These are phyloP conservation scores for Dendropsophus ebraccatus DNA, from an alignment of 2,113 vertebrate genomes.

Conservation along the genomic window DNA sequence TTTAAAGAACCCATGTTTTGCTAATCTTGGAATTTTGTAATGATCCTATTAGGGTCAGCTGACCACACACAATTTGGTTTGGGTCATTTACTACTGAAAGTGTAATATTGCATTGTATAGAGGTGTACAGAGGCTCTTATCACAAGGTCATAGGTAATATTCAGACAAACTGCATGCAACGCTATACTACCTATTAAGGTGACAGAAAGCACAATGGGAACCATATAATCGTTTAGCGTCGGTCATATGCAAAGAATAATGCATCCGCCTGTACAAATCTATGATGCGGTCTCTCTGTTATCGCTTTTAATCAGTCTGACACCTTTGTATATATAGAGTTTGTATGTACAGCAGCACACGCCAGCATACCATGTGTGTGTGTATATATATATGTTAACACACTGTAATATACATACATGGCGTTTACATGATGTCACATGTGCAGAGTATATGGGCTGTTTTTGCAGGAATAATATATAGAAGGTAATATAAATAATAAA, in stretches of 20 bases:
- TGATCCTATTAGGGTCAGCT: not conserved
- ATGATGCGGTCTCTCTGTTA: too few relatives aligned
- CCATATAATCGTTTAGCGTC: too few relatives aligned
- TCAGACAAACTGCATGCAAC: not conserved
- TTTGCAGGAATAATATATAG: not conserved
- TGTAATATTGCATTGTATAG: not conserved
- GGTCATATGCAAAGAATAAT: too few relatives aligned
- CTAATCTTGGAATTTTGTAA: not conserved
- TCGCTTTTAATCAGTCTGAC: not conserved
- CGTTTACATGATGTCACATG: not conserved
- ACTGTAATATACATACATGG: not conserved
- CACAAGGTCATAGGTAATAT: too few relatives aligned
- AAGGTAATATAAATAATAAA: constrained; percentile 11
- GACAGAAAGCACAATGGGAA: too few relatives aligned
- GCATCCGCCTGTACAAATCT: too few relatives aligned
- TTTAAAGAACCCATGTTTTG: too few relatives aligned
- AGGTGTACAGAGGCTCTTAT: too few relatives aligned
- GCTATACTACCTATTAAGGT: too few relatives aligned
- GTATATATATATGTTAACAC: not conserved
- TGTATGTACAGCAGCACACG: not conserved
- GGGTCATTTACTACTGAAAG: not conserved
- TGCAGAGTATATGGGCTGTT: not conserved
- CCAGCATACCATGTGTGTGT: not conserved
- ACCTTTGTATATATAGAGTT: constrained; percentile 4
- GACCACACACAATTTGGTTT: not conserved